Conservation (phyloP, 2,113 vertebrate species). For the Psammodynastes pulverulentus region DNA sequence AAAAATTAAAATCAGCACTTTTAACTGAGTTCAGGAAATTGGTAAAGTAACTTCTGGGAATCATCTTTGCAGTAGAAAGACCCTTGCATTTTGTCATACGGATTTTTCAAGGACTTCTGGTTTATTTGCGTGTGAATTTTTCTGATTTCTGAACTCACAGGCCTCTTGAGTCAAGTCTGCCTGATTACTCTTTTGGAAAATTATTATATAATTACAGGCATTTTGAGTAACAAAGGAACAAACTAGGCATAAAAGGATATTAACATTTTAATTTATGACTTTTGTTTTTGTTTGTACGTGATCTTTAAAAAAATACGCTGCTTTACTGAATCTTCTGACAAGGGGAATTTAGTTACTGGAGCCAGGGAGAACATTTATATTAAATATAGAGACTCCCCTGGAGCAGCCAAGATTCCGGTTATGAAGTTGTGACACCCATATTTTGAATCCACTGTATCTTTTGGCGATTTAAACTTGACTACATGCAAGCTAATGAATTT, state of each 20-base stretch:
- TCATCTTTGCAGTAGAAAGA: neutral
- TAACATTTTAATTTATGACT: neutral
- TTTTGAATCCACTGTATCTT: neutral
- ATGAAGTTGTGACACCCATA: neutral
- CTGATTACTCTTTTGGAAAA: slow-evolving; percentile 1
- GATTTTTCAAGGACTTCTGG: neutral
- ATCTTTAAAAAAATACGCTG: neutral
- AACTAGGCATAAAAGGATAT: neutral
- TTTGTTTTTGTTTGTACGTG: neutral
- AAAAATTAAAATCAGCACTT: neutral
- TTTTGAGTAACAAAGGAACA: neutral
- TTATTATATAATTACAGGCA: neutral
- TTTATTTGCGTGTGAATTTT: neutral
- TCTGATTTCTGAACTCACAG: neutral
- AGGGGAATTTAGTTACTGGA: neutral
- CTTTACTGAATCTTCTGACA: neutral
- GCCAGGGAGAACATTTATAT: neutral
- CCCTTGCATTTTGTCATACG: neutral
- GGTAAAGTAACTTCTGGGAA: neutral
- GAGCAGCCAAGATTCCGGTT: neutral
- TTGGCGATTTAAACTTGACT: neutral
- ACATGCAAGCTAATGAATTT: neutral
- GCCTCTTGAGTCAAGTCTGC: neutral
- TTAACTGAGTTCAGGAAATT: neutral
- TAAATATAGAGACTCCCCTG: neutral